phyloP scores from a whole-genome alignment of 1,140 invertebrate genomes.

The Saccostrea glomerata region DNA sequence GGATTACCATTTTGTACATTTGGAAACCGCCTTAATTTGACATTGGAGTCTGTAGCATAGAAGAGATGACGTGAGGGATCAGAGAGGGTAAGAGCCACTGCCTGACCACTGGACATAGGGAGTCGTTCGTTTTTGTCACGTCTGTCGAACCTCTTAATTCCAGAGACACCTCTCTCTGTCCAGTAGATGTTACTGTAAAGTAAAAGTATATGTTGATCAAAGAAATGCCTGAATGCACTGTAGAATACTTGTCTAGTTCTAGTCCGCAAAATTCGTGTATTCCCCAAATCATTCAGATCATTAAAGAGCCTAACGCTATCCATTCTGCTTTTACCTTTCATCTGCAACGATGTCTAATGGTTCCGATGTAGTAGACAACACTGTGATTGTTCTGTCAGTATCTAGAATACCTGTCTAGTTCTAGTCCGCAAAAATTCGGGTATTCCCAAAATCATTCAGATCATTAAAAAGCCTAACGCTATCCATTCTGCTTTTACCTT shows the following conservation, averaged over 20 bases:
- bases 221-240: neutral
- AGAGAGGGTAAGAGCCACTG: neutral
- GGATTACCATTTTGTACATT: neutral
- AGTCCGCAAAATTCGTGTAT: neutral
- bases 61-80: neutral
- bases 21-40: neutral
- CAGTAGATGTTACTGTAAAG: constrained; percentile 8
- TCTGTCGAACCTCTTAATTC: neutral
- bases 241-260: neutral
- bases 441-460: neutral
- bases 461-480: neutral
- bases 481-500: neutral
- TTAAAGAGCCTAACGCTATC: neutral
- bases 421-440: neutral
- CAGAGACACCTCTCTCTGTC: neutral
- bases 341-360: neutral
- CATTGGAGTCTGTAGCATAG: neutral
- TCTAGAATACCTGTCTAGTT: neutral
- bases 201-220: neutral
- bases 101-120: neutral
- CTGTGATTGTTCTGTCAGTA: neutral
- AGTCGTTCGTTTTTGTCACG: neutral
- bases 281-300: neutral
- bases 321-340: neutral
- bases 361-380: neutral